Evolutionary conservation across 2,888 invertebrate species (phyloP), one percentile per base, ranked within the genome.

Genomic region (Pherbina coryleti): DNA sequence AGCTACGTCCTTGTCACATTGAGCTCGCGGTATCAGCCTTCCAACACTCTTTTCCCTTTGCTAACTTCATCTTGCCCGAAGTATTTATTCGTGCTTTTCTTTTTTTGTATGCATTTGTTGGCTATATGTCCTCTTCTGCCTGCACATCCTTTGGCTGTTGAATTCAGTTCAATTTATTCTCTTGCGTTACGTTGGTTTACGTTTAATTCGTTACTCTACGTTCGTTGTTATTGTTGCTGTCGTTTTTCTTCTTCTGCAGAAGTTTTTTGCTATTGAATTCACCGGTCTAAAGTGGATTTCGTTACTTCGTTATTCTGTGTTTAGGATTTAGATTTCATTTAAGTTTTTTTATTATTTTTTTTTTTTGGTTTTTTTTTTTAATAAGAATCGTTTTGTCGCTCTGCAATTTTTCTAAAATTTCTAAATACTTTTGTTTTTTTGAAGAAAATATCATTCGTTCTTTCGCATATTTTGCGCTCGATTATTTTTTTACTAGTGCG

Each of bases 261-360:
- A 2, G 17, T 57, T 57, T 28, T 71, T 31, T 22, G 14, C 71
- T 34, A 37, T 71, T 71, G 19, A 71, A 71, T 62, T 73, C 37
- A 2, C 22, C 73, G 22, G 28, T 25, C 31, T 19, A 19, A 73
- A 37, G 19, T 19, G 57, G 62, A 60, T 60, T 25, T 37, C 25
- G 25, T 37, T 49, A 25, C 19, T 60, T 73, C 44, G 11, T 14
- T 19, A 73, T 73, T 60, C 14, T 17, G 34, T 57, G 34, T 22
- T 73, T 22, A 25, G 11, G 25, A 37, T 44, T 17, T 37, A 25
- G 28, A 22, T 51, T 37, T 44, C 64, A 62, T 62, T 49, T 34
- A 19, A 3, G 19, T 53, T 11, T 70, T 22, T n/a, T 22, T n/a
- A 8, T 3, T 2, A 28, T 62, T 31, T 62, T 25, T 62, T 11